phyloP scores from a whole-genome alignment of 2,888 invertebrate species.

The Alsophila aescularia region DNA sequence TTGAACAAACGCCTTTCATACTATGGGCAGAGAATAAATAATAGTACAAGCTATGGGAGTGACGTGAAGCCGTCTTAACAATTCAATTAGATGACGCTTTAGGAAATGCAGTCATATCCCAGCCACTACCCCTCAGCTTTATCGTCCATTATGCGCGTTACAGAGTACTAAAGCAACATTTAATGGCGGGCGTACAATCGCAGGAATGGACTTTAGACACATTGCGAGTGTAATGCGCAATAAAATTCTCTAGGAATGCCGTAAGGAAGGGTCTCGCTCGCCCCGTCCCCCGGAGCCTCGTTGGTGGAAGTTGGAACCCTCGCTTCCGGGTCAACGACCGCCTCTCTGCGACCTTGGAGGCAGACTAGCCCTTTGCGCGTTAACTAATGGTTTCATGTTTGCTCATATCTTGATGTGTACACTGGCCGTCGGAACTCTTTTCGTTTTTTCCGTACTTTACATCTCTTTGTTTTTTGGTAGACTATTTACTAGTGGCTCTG shows the following conservation, averaged over 20 bases:
- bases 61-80: slow-evolving; percentile 16
- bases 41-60: too few species aligned
- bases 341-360: slow-evolving; percentile 54
- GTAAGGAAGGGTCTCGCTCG: slow-evolving; percentile 30
- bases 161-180: slow-evolving; percentile 31
- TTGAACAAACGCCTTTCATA: slow-evolving; percentile 1
- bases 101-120: slow-evolving; percentile 21
- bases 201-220: slow-evolving; percentile 41
- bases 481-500: too few species aligned
- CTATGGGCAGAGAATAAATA: too few species aligned
- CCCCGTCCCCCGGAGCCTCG: background rate
- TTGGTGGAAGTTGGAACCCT: slow-evolving; percentile 27
- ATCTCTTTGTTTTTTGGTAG: background rate
- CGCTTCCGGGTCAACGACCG: slow-evolving; percentile 68
- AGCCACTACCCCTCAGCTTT: slow-evolving; percentile 16
- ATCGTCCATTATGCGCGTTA: slow-evolving; percentile 31
- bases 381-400: slow-evolving; percentile 28
- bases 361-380: slow-evolving; percentile 48
- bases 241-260: slow-evolving; percentile 52
- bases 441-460: background rate
- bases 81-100: slow-evolving; percentile 15
- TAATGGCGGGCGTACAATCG: slow-evolving; percentile 33
- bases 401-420: slow-evolving; percentile 29
- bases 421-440: slow-evolving; percentile 24
- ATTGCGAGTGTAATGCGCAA: slow-evolving; percentile 50